Conservation (phyloP, 1,140 invertebrate species). For the Orchestia grillus region DNA sequence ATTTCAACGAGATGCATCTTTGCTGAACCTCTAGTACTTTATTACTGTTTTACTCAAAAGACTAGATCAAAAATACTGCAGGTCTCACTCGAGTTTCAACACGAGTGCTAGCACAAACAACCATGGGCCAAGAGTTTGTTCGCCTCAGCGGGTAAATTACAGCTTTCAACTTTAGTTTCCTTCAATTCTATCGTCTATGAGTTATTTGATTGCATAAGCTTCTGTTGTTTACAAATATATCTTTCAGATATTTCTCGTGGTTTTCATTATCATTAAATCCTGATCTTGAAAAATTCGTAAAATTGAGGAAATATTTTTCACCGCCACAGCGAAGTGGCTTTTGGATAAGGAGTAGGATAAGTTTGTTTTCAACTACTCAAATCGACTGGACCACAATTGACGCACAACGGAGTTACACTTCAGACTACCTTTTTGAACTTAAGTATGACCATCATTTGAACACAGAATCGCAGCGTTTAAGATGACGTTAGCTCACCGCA, state of each 20-base stretch:
- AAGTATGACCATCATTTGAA: no score
- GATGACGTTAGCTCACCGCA: no score
- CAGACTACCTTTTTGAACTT: no score
- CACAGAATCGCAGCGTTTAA: no score
- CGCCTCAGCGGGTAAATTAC: not conserved
- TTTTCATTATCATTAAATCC: not conserved
- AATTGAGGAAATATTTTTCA: not conserved
- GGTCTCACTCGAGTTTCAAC: not conserved
- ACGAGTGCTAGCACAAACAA: not conserved
- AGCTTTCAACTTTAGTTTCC: not conserved
- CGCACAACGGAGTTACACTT: no score
- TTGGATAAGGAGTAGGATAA: no score
- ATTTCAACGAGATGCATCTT: conserved; percentile 10
- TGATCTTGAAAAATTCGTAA: not conserved
- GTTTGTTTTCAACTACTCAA: not conserved
- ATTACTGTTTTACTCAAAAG: not conserved
- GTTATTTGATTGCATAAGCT: not conserved
- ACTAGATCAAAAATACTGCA: not conserved
- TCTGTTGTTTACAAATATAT: not conserved
- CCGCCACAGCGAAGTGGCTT: no score
- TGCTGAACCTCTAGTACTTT: not conserved
- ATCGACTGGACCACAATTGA: no score
- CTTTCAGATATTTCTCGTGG: not conserved
- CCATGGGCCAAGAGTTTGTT: not conserved
- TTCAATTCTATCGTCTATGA: not conserved